Conservation (phyloP, 2,797 vertebrate species). For the Galagoides demidoff region DNA sequence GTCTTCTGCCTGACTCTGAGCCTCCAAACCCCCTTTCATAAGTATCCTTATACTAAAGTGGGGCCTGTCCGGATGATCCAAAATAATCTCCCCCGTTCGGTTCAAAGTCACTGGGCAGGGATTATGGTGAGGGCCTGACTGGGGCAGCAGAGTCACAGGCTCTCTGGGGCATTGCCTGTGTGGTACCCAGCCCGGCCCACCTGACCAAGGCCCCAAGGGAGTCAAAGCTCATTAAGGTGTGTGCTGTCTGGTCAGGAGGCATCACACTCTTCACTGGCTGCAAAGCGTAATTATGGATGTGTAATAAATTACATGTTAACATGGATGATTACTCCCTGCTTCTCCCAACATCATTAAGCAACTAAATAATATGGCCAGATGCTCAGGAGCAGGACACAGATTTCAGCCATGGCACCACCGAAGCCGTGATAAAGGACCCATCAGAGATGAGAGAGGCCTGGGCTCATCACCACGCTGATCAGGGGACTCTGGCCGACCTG, state of each 20-base stretch:
- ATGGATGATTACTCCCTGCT: neutral
- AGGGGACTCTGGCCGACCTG: fast-evolving
- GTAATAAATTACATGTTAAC: constrained; percentile 54
- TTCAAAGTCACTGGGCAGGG: fast-evolving
- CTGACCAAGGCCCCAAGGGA: neutral
- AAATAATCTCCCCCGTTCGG: fast-evolving
- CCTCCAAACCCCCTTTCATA: too few relatives aligned
- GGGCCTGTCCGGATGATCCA: fast-evolving
- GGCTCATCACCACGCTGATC: fast-evolving
- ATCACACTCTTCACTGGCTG: fast-evolving
- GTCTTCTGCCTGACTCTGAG: neutral
- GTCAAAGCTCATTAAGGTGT: fast-evolving
- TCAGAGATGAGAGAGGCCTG: fast-evolving
- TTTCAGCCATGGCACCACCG: neutral
- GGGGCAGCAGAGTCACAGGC: neutral
- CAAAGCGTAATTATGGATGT: neutral
- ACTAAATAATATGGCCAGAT: constrained; percentile 43
- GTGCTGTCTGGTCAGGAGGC: fast-evolving
- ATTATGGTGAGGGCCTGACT: fast-evolving
- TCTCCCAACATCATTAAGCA: constrained; percentile 53
- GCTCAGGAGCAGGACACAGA: constrained; percentile 31
- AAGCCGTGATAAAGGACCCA: constrained; percentile 1
- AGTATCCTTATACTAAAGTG: fast-evolving
- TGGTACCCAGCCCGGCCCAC: neutral
- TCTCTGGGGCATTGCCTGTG: neutral